Evolutionary conservation across 2,888 invertebrate genomes (phyloP), one percentile per base, ranked within the genome.

Genomic region (Panzeria rudis): DNA sequence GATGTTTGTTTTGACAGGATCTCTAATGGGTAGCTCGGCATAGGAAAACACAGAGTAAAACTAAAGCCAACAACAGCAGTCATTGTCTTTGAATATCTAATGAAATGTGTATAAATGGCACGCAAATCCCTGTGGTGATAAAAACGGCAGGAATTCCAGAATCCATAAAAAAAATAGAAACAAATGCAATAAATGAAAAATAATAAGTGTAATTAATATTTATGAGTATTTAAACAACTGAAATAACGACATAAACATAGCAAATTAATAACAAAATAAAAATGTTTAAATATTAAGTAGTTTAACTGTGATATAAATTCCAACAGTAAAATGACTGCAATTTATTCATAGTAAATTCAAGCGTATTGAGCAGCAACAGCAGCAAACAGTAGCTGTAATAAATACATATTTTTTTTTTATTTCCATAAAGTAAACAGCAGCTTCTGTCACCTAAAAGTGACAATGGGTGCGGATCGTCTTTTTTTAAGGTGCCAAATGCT

Each of bases 131-230:
- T 75, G 85, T 79, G 82, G 85, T 23, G 85, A 32, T 71, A 8
- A 29, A 82, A 78, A 61, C 85, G 62, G 71, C 78, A 66, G 85
- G 85, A 85, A 82, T 81, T 75, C 73, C 11, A 15, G 69, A 72
- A 61, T 23, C 13, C 15, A 62, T 9, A 52, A 41, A 66, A 20
- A n/a, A 32, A 59, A 25, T 7, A 61, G 59, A 82, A 23, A 68
- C 29, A 52, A 77, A 32, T 47, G 66, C 41, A 47, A 68, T 61
- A 78, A 78, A 73, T 81, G 68, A 64, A 75, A 81, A 84, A 82
- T 72, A 82, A 86, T 79, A 82, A 82, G 72, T 69, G 78, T 82
- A 86, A 86, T 84, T 84, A 84, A 86, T 84, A 86, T 82, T 82
- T 82, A 82, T 79, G 78, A 84, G 79, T 62, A 86, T 68, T 77